Evolutionary conservation across 2,113 vertebrate genomes (phyloP), one percentile per base, ranked within the genome.

Genomic region (Cynopterus brachyotis): DNA sequence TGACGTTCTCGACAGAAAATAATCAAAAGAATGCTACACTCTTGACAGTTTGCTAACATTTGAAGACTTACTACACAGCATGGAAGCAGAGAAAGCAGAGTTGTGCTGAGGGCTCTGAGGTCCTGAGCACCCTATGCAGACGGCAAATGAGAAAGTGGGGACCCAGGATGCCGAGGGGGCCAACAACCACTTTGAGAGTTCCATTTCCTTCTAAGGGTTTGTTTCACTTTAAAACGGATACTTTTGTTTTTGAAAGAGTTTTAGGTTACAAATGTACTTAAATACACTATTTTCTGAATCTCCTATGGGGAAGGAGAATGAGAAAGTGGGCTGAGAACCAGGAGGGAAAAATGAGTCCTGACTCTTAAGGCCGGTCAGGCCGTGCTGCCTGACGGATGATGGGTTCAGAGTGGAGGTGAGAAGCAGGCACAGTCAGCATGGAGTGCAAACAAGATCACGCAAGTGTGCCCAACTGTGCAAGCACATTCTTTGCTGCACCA

Each of bases 11-110:
- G 62, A 91, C 86, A 94, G 91, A 93, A 93, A 60, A 62, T 87
- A 96, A 96, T 93, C 91, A 94, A 37, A 89, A 86, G 85, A 97
- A 93, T 62, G 64, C 30, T 8, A 70, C 32, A 50, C 37, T 67
- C 72, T 53, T 89, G 93, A 92, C 89, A 91, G 69, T 53, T 67
- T 66, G 73, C 55, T 95, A 94, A 59, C 93, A 79, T 59, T 3
- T 70, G n/a, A 96, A 80, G 72, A 95, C 94, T 92, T 60, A 86
- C 17, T 45, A 28, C 42, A 50, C 20, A 37, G 79, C 50, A 30
- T 17, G 91, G 53, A 53, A 69, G 66, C 8, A 0, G 47, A 50
- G 9, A 35, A 84, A 59, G 32, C 47, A 19, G 78, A 2, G 10
- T 17, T 8, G 7, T 26, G 15, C n/a, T 3, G 62, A 22, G 4